These are phyloP conservation scores for Grallaria varia DNA, from an alignment of 2,113 vertebrate genomes.

Conservation along the genomic window DNA sequence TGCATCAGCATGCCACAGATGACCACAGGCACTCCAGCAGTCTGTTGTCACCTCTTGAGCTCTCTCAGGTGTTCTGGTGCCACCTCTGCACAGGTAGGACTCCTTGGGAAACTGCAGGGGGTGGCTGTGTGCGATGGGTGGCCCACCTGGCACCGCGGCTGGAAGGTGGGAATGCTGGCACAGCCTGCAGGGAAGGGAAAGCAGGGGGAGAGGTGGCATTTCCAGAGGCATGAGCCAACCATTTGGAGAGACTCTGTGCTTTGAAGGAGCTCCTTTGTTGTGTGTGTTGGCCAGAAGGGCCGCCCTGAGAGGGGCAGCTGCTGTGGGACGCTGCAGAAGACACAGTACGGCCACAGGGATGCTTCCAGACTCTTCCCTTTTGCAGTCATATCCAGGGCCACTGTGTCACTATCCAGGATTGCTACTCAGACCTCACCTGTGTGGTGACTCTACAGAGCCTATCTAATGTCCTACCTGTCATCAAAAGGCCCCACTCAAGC, in stretches of 20 bases:
- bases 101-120: not conserved
- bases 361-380: not conserved
- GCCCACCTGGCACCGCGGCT: not conserved
- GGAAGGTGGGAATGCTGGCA: fast-evolving
- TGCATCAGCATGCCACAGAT: not conserved
- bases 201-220: not conserved
- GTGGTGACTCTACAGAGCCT: not conserved
- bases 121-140: fast-evolving
- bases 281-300: not conserved
- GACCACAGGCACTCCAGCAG: not conserved
- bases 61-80: slow-evolving; percentile 21
- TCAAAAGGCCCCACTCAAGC: not conserved
- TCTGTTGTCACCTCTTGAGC: not conserved
- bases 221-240: not conserved
- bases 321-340: not conserved
- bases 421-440: not conserved
- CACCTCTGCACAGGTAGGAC: not conserved
- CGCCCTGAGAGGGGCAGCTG: fast-evolving
- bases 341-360: fast-evolving
- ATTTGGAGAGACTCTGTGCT: not conserved
- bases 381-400: not conserved
- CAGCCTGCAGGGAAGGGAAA: not conserved
- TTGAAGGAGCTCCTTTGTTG: not conserved
- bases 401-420: fast-evolving
- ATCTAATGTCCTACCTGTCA: not conserved